These are phyloP conservation scores for Typhlichthys subterraneus DNA, from an alignment of 2,797 vertebrate species.

Conservation along the genomic window DNA sequence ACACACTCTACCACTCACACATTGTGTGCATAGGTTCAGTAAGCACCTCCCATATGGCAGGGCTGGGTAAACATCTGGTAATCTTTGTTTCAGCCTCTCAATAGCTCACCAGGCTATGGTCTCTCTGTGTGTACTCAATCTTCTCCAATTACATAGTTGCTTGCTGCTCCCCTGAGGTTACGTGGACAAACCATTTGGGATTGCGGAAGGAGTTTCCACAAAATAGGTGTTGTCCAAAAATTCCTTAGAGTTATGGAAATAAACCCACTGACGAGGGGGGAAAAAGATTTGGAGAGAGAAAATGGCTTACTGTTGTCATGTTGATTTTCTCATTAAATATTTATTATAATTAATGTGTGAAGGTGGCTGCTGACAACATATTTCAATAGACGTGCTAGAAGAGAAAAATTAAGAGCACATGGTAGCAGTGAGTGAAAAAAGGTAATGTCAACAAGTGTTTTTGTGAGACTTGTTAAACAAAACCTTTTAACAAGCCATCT, in stretches of 20 bases:
- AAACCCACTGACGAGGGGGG: constrained; percentile 64
- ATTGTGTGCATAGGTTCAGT: constrained; percentile 55
- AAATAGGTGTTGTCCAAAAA: constrained; percentile 82
- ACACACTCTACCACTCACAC: constrained; percentile 55
- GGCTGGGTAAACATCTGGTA: constrained; percentile 76
- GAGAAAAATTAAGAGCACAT: constrained; percentile 2
- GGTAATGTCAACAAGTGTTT: not conserved
- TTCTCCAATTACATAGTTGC: constrained; percentile 77
- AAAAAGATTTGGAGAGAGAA: constrained; percentile 35
- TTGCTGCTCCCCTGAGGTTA: constrained; percentile 69
- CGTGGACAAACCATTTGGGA: constrained; percentile 72
- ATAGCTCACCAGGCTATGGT: constrained; percentile 73
- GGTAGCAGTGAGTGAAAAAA: not conserved
- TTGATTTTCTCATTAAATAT: constrained; percentile 27
- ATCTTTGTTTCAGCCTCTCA: constrained; percentile 75
- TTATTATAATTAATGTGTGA: constrained; percentile 14
- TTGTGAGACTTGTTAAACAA: not conserved
- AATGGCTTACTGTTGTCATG: constrained; percentile 19
- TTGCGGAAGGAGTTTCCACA: constrained; percentile 75
- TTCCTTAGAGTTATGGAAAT: constrained; percentile 77
- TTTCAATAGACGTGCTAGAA: constrained; percentile 30
- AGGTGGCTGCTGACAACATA: constrained; percentile 22
- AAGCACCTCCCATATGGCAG: constrained; percentile 67
- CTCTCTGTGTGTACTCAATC: constrained; percentile 66
- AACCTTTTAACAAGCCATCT: constrained; percentile 2